Percentiles rank a stretch among this genome's conserved stretches.
These are phyloP conservation scores for Dendrolimus kikuchii DNA, from an alignment of 1,140 invertebrate species.

Conservation along the genomic window DNA sequence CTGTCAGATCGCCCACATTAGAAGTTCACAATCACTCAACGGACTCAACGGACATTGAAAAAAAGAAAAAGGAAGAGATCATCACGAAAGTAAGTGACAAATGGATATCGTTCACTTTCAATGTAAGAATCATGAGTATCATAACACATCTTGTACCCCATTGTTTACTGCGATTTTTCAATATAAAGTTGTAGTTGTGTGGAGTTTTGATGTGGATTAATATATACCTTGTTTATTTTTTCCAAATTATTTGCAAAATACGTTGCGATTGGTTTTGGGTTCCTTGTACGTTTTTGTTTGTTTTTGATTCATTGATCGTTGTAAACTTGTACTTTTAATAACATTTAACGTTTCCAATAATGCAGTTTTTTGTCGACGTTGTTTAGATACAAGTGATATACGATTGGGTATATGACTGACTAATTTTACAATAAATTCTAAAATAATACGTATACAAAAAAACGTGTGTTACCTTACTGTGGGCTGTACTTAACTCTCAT, in stretches of 20 bases:
- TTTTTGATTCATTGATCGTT: neutral
- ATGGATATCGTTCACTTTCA: neutral
- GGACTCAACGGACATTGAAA: constrained; percentile 80
- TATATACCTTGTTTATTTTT: constrained; percentile 17
- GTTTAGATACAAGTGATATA: too few species aligned
- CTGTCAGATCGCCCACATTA: constrained; percentile 73
- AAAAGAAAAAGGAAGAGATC: constrained; percentile 80
- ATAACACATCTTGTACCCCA: constrained; percentile 17
- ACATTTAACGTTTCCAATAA: neutral
- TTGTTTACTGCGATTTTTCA: constrained; percentile 29
- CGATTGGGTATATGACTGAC: too few species aligned
- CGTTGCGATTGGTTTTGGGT: constrained; percentile 37
- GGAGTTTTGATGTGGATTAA: constrained; percentile 43
- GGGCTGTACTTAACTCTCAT: too few species aligned
- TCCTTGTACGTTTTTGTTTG: constrained; percentile 14
- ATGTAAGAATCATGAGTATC: too few species aligned
- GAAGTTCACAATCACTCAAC: constrained; percentile 82
- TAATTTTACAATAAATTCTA: too few species aligned
- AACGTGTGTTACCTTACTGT: too few species aligned
- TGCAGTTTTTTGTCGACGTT: neutral
- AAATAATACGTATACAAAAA: too few species aligned
- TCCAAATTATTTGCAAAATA: constrained; percentile 14
- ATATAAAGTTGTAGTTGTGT: constrained; percentile 36
- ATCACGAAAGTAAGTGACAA: constrained; percentile 51
- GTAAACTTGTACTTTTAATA: too few species aligned